Evolutionary conservation across 2,888 invertebrate species (phyloP).

Genomic region (Eristalis arbustorum): DNA sequence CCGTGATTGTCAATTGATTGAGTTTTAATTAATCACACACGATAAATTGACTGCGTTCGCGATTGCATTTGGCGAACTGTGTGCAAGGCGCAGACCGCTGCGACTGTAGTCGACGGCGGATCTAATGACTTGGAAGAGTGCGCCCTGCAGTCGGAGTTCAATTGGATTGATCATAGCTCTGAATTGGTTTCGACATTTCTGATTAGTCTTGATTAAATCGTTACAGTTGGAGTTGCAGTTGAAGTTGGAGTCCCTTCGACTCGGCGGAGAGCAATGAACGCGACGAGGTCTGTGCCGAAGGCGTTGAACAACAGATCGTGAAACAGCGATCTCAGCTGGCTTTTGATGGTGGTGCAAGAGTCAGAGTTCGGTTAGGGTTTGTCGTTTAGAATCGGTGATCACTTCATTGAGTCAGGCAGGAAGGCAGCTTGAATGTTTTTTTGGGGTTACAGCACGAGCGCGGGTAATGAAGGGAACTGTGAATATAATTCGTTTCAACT

Average conservation of each 20-base stretch:
- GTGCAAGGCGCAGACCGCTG: background rate
- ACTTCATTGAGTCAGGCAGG: no score
- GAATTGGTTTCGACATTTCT: conserved; percentile 63
- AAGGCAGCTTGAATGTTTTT: no score
- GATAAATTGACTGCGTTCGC: conserved; percentile 59
- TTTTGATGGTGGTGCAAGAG: background rate
- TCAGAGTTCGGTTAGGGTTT: background rate
- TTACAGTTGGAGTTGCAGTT: conserved; percentile 55
- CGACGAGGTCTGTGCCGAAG: background rate
- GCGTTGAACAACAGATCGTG: background rate
- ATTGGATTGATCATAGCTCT: conserved; percentile 52
- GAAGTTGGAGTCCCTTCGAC: conserved; percentile 4
- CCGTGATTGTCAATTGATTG: conserved; percentile 33
- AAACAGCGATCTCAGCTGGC: background rate
- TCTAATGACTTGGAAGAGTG: conserved; percentile 36
- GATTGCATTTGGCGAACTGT: conserved; percentile 21
- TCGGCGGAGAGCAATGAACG: background rate
- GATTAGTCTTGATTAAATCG: conserved; percentile 63
- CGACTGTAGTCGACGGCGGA: conserved; percentile 18
- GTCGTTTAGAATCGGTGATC: background rate
- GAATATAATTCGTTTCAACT: no score
- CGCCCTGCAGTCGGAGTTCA: conserved; percentile 43
- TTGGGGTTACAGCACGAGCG: no score
- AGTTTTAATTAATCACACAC: conserved; percentile 48
- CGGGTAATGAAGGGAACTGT: no score